These are phyloP conservation scores for Apostichopus leukothele DNA, from an alignment of 53 echinoderm and acorn worm species.

Conservation along the genomic window DNA sequence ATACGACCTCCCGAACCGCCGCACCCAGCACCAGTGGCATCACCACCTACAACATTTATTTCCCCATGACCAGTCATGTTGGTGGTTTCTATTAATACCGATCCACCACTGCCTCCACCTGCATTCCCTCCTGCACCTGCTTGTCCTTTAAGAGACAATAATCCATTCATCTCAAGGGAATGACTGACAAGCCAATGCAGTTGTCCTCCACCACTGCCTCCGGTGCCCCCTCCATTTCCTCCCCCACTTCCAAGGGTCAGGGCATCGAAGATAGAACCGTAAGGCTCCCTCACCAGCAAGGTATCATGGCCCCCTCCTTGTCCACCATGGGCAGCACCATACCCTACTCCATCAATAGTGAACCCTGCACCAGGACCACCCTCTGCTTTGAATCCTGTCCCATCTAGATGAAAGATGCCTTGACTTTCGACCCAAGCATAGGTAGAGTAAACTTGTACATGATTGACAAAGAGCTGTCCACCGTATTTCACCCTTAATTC, in stretches of 20 bases:
- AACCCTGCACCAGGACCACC: slow-evolving; percentile 73
- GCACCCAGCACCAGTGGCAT: slow-evolving; percentile 70
- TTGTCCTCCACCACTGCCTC: slow-evolving; percentile 85
- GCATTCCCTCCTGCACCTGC: slow-evolving; percentile 62
- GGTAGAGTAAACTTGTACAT: slow-evolving; percentile 72
- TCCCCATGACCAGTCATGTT: slow-evolving; percentile 94
- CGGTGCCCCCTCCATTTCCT: slow-evolving; percentile 69
- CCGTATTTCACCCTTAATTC: slow-evolving; percentile 82
- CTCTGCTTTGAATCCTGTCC: slow-evolving; percentile 69
- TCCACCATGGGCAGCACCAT: slow-evolving; percentile 89
- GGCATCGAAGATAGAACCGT: slow-evolving; percentile 76
- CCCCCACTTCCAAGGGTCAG: slow-evolving; percentile 81
- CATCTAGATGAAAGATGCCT: slow-evolving; percentile 91
- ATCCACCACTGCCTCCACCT: slow-evolving; percentile 89
- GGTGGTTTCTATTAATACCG: slow-evolving; percentile 76
- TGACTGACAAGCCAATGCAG: slow-evolving; percentile 83
- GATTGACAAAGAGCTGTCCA: slow-evolving; percentile 78
- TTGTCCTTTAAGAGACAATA: slow-evolving; percentile 67
- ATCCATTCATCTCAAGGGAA: slow-evolving; percentile 79
- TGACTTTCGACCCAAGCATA: slow-evolving; percentile 94
- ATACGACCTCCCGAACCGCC: slow-evolving; percentile 87
- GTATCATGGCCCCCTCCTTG: slow-evolving; percentile 79
- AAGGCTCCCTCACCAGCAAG: slow-evolving; percentile 69
- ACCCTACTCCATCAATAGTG: slow-evolving; percentile 63
- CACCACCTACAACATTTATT: slow-evolving; percentile 81